Conservation (phyloP, 2,113 vertebrate genomes). For the Mastomys coucha region DNA sequence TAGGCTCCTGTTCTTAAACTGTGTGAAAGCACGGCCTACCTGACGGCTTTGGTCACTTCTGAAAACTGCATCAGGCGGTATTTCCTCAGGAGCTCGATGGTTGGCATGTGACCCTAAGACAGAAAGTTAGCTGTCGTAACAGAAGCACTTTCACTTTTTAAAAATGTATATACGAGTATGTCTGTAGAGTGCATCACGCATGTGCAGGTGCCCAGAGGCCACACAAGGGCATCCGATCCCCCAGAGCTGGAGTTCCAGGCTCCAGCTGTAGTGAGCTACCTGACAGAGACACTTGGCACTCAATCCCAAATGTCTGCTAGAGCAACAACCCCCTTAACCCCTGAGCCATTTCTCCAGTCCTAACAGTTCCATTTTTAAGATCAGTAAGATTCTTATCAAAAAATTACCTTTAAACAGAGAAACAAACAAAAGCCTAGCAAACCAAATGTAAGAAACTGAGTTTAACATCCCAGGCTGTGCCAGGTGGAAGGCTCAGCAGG, state of each 20-base stretch:
- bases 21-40: slow-evolving; percentile 84
- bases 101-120: slow-evolving; percentile 97
- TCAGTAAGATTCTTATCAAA: background rate
- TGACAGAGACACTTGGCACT: background rate
- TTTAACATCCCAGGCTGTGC: background rate
- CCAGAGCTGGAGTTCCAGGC: background rate
- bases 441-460: background rate
- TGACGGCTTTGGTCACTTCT: slow-evolving; percentile 96
- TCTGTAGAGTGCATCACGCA: too few relatives aligned
- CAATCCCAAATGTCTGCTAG: background rate
- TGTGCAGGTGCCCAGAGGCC: background rate
- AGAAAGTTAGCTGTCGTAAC: slow-evolving; percentile 53
- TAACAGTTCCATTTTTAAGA: slow-evolving; percentile 17
- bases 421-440: background rate
- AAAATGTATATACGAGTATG: background rate
- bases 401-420: background rate
- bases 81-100: slow-evolving; percentile 93
- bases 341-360: background rate
- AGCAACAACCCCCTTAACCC: background rate
- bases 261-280: background rate
- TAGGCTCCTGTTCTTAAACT: background rate
- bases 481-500: background rate
- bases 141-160: background rate
- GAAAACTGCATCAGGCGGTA: slow-evolving; percentile 98
- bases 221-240: background rate